A percentile compares a stretch with the other conserved stretches of the same genome.
These are phyloP conservation scores for Melitaea athalia DNA, from an alignment of 2,888 invertebrate species.

Conservation along the genomic window DNA sequence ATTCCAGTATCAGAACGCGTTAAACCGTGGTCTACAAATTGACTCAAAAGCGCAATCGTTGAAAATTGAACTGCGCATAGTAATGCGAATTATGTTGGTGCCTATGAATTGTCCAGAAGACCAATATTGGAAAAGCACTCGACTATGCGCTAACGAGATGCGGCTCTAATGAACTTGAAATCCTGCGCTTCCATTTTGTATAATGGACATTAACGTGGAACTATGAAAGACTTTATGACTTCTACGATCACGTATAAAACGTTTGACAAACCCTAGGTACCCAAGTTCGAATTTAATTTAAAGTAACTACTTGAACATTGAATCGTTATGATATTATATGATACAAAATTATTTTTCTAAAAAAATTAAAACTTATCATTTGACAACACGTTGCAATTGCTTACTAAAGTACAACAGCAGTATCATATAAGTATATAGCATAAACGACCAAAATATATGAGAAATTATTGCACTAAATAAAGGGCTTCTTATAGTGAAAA, in stretches of 20 bases:
- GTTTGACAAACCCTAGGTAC: slow-evolving; percentile 9
- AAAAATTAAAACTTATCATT: no score
- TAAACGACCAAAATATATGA: no score
- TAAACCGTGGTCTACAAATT: slow-evolving; percentile 19
- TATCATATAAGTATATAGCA: no score
- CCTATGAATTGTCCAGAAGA: slow-evolving; percentile 61
- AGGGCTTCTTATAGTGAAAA: no score
- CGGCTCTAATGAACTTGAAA: slow-evolving; percentile 79
- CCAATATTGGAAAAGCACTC: slow-evolving; percentile 78
- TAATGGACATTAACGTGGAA: slow-evolving; percentile 65
- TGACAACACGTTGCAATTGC: no score
- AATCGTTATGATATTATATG: neutral
- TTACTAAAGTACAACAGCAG: no score
- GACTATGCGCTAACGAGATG: slow-evolving; percentile 74
- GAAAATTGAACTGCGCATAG: slow-evolving; percentile 29
- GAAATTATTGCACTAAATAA: no score
- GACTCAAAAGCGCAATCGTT: slow-evolving; percentile 38
- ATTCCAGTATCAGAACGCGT: neutral
- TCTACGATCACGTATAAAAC: slow-evolving; percentile 11
- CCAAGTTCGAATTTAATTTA: neutral
- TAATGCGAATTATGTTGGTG: slow-evolving; percentile 43
- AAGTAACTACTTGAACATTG: neutral
- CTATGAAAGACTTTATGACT: slow-evolving; percentile 48
- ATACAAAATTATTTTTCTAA: no score
- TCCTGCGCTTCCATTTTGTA: slow-evolving; percentile 76